Conservation (phyloP, 2,797 vertebrate species). For the Takifugu ocellatus region DNA sequence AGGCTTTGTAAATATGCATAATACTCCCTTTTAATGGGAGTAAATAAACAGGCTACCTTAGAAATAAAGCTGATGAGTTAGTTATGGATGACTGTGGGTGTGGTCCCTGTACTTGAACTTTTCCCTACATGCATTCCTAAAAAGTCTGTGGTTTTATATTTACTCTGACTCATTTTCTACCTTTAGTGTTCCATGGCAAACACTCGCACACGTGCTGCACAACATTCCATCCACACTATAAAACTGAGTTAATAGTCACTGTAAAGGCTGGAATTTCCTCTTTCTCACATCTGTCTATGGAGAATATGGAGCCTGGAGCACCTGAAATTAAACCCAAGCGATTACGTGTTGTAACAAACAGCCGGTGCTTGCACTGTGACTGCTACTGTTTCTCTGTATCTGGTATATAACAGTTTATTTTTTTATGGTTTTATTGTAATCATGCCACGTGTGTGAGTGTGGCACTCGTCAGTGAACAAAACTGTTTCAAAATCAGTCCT, state of each 20-base stretch:
- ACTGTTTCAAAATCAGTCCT: no score
- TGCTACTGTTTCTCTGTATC: no score
- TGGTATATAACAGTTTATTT: no score
- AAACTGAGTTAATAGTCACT: not conserved
- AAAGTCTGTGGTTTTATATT: slow-evolving; percentile 4
- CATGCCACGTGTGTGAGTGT: no score
- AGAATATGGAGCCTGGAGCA: not conserved
- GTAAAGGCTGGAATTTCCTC: not conserved
- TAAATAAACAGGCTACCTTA: no score
- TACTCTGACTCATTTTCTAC: not conserved
- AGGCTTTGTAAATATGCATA: no score
- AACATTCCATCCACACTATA: not conserved
- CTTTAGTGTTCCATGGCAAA: not conserved
- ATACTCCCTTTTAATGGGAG: no score
- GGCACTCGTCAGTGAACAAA: no score
- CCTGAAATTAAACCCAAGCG: not conserved
- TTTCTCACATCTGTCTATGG: not conserved
- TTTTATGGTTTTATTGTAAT: no score
- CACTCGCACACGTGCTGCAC: not conserved
- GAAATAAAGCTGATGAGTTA: no score
- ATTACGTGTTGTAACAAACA: no score
- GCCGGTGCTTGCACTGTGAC: no score
- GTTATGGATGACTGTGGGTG: slow-evolving; percentile 6
- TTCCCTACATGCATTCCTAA: slow-evolving; percentile 26
- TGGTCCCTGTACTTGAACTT: slow-evolving; percentile 32